phyloP scores from a whole-genome alignment of 2,797 vertebrate species.

The Alosa sapidissima region DNA sequence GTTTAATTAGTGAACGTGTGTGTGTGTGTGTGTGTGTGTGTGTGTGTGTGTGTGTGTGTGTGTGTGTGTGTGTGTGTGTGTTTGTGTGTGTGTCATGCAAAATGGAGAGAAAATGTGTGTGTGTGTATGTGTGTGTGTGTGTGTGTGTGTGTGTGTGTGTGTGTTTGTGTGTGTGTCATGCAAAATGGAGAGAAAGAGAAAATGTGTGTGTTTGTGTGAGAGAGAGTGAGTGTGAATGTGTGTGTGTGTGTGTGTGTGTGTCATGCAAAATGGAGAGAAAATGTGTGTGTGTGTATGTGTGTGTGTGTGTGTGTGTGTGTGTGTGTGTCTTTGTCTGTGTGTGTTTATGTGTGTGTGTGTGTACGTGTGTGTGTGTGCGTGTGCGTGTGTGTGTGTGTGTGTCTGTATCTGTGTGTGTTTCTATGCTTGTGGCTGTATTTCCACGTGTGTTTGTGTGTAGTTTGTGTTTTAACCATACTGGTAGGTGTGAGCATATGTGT shows the following conservation, averaged over 20 bases:
- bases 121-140: neutral
- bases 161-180: neutral
- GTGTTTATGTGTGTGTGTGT: constrained; percentile 17
- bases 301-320: neutral
- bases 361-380: neutral
- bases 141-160: neutral
- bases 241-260: neutral
- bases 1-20: neutral
- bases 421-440: neutral
- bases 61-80: constrained; percentile 24
- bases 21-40: neutral
- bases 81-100: constrained; percentile 16
- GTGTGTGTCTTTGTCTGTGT: neutral
- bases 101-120: constrained; percentile 47
- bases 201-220: constrained; percentile 46
- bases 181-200: neutral
- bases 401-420: neutral
- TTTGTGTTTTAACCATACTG: neutral
- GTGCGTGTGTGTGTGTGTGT: neutral
- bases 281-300: neutral
- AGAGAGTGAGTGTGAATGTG: too few relatives aligned
- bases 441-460: constrained; percentile 15
- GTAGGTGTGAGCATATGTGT: neutral
- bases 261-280: neutral
- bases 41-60: constrained; percentile 24